A percentile compares a stretch with the other conserved stretches of the same genome.
Conservation (phyloP, 2,888 invertebrate species). For the Hypena proboscidalis region DNA sequence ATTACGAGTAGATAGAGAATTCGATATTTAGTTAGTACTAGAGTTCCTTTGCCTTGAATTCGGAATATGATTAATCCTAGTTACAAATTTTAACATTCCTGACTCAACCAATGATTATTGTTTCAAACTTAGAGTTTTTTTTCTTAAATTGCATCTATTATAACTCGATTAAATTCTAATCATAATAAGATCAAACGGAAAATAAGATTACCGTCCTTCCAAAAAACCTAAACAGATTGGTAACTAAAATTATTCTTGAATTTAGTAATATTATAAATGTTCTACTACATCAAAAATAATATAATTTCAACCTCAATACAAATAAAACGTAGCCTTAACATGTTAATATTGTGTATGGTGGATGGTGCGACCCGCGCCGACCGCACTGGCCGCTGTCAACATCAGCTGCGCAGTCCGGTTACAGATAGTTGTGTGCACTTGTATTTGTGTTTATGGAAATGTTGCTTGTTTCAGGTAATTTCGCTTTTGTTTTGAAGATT, state of each 20-base stretch:
- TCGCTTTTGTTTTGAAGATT: slow-evolving; percentile 21
- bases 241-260: too few species aligned
- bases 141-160: too few species aligned
- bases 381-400: slow-evolving; percentile 73
- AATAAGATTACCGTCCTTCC: too few species aligned
- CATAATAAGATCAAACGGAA: too few species aligned
- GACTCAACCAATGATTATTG: too few species aligned
- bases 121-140: too few species aligned
- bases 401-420: slow-evolving; percentile 60
- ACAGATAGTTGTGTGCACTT: slow-evolving; percentile 41
- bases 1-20: slow-evolving; percentile 64
- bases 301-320: slow-evolving; percentile 16
- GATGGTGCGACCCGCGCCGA: slow-evolving; percentile 51
- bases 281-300: too few species aligned
- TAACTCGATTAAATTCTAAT: too few species aligned
- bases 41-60: slow-evolving; percentile 26
- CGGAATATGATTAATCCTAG: background rate
- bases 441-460: slow-evolving; percentile 27
- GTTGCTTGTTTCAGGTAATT: slow-evolving; percentile 40
- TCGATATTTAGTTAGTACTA: slow-evolving; percentile 55
- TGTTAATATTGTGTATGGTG: slow-evolving; percentile 43
- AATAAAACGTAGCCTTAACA: slow-evolving; percentile 25
- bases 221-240: too few species aligned
- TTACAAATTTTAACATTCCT: too few species aligned
- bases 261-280: too few species aligned